phyloP scores from a whole-genome alignment of 2,113 vertebrate genomes.

The Corythornis cristatus region DNA sequence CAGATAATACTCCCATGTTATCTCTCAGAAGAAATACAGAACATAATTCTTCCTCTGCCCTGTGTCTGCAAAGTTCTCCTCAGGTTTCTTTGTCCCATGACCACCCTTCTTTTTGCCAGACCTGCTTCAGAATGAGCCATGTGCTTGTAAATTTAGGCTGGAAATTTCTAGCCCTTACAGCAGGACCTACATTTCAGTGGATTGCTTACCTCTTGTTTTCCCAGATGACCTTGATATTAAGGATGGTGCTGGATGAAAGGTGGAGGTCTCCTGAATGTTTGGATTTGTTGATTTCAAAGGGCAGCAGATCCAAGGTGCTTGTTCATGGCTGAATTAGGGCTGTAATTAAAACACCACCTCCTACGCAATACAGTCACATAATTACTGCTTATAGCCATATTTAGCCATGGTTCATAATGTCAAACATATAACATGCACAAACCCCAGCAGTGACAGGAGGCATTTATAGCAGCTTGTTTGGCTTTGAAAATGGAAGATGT shows the following conservation, averaged over 20 bases:
- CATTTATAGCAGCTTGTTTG: not conserved
- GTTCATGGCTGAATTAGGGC: not conserved
- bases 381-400: not conserved
- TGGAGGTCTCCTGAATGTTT: not conserved
- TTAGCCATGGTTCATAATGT: not conserved
- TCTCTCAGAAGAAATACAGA: not conserved
- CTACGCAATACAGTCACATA: not conserved
- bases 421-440: not conserved
- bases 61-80: not conserved
- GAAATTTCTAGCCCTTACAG: not conserved
- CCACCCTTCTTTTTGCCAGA: not conserved
- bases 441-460: not conserved
- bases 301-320: not conserved
- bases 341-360: not conserved
- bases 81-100: not conserved
- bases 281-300: not conserved
- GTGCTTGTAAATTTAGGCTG: not conserved
- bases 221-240: not conserved
- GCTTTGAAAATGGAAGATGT: conserved; percentile 18
- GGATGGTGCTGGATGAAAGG: not conserved
- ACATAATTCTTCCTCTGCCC: not conserved
- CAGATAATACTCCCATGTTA: not conserved
- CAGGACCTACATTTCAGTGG: not conserved
- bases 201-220: not conserved
- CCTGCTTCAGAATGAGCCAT: not conserved